These are phyloP conservation scores for Copidosoma aretas DNA, from an alignment of 2,888 invertebrate species.

Conservation along the genomic window DNA sequence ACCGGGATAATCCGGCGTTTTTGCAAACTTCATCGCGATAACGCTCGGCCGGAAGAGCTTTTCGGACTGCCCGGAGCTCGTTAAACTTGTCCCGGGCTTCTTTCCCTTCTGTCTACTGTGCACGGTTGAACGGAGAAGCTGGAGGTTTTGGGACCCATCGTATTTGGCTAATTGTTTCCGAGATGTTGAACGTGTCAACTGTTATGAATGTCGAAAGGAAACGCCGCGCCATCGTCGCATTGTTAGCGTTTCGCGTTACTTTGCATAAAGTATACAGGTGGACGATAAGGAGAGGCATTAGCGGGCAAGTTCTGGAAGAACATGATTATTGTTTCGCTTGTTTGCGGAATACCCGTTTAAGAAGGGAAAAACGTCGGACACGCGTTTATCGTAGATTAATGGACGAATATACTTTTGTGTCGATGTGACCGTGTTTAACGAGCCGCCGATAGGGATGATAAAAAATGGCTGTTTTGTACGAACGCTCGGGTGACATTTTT, in stretches of 20 bases:
- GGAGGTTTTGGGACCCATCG: slow-evolving; percentile 11
- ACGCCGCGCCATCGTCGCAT: too few relatives aligned
- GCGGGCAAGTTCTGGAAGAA: not conserved
- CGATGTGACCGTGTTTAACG: not conserved
- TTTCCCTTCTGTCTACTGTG: slow-evolving; percentile 7
- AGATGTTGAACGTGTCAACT: too few relatives aligned
- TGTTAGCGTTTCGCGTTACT: too few relatives aligned
- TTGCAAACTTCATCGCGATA: slow-evolving; percentile 11
- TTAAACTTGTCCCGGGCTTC: slow-evolving; percentile 31
- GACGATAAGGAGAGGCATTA: not conserved
- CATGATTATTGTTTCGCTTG: not conserved
- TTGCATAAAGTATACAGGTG: not conserved
- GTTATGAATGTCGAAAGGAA: too few relatives aligned
- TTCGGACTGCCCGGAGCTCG: slow-evolving; percentile 18
- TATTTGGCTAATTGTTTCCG: not conserved
- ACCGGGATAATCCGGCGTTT: slow-evolving; percentile 29
- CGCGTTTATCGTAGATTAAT: not conserved
- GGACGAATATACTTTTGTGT: not conserved
- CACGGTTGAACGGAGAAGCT: slow-evolving; percentile 16
- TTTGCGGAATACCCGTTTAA: not conserved
- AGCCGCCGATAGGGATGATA: not conserved
- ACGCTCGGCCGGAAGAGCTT: too few relatives aligned
- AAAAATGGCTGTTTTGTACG: not conserved
- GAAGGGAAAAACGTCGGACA: too few relatives aligned
- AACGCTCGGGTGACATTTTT: not conserved